Percentiles rank a stretch among this genome's conserved stretches.
Conservation (phyloP, 1,140 invertebrate species). For the Cyclina sinensis region DNA sequence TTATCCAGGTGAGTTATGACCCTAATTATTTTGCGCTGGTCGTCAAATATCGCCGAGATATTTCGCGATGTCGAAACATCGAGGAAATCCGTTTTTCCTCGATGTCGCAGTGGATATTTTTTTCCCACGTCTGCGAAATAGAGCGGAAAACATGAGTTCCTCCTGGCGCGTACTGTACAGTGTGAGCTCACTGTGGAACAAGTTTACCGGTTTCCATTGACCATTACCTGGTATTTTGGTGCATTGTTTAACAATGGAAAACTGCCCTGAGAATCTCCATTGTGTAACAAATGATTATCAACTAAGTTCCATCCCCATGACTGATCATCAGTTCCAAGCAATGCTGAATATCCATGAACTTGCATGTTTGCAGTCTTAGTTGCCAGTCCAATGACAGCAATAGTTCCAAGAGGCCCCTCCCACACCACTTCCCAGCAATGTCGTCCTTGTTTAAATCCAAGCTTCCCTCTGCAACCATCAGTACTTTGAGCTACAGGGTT, state of each 20-base stretch:
- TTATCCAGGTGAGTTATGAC: too few species aligned
- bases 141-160: too few species aligned
- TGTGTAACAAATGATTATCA: slow-evolving; percentile 98
- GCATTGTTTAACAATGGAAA: slow-evolving; percentile 99
- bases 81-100: too few species aligned
- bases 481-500: slow-evolving; percentile 99
- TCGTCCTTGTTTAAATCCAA: slow-evolving; percentile 96
- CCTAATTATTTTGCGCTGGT: too few species aligned
- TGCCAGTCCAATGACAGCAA: slow-evolving; percentile 91
- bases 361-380: slow-evolving; percentile 96
- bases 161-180: too few species aligned
- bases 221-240: slow-evolving; percentile 96
- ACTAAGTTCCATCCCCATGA: slow-evolving; percentile 99
- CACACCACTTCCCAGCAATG: slow-evolving; percentile 99
- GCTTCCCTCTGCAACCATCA: slow-evolving; percentile 97
- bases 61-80: too few species aligned
- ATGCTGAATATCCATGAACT: slow-evolving; percentile 97
- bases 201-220: too few species aligned
- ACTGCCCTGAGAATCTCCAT: slow-evolving; percentile 97
- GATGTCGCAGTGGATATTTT: too few species aligned
- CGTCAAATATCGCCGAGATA: too few species aligned
- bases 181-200: too few species aligned
- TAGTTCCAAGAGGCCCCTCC: slow-evolving; percentile 96
- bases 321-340: slow-evolving; percentile 98
- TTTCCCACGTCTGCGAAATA: too few species aligned